A percentile compares a stretch with the other conserved stretches of the same genome.
These are phyloP conservation scores for Drosophila pseudotakahashii DNA, from an alignment of 2,888 invertebrate species.

Conservation along the genomic window DNA sequence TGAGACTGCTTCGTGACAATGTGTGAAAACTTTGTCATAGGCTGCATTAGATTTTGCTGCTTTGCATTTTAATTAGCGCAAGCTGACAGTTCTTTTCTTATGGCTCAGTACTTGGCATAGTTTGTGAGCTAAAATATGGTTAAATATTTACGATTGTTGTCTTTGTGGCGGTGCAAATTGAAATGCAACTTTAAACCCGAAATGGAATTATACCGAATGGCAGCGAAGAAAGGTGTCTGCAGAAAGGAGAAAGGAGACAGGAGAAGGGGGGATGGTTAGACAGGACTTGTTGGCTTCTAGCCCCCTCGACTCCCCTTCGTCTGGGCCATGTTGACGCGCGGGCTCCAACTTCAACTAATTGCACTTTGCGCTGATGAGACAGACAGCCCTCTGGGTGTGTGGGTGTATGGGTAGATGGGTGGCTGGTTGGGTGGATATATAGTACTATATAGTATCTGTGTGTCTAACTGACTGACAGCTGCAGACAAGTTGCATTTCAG, in stretches of 20 bases:
- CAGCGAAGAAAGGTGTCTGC: constrained; percentile 11
- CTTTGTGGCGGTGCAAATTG: constrained; percentile 59
- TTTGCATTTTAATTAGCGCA: constrained; percentile 75
- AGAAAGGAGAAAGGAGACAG: background rate
- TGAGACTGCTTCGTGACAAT: constrained; percentile 22
- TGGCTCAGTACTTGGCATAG: constrained; percentile 62
- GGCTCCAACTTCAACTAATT: constrained; percentile 76
- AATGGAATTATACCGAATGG: constrained; percentile 60
- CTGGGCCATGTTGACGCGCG: constrained; percentile 56
- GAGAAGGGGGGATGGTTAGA: background rate
- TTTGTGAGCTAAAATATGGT: constrained; percentile 55
- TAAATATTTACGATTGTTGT: constrained; percentile 73
- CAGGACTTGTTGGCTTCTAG: constrained; percentile 74
- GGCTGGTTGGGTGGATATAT: constrained; percentile 3
- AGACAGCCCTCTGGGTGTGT: constrained; percentile 53
- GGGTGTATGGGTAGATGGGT: background rate
- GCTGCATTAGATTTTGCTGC: constrained; percentile 33
- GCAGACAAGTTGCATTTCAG: constrained; percentile 79
- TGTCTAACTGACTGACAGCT: constrained; percentile 73
- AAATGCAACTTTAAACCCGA: constrained; percentile 74
- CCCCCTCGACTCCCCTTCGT: constrained; percentile 24
- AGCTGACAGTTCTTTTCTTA: constrained; percentile 25
- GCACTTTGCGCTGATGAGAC: constrained; percentile 76
- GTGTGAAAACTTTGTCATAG: constrained; percentile 54
- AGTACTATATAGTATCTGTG: constrained; percentile 11